Conservation (phyloP, 1,140 invertebrate species). For the Drosophila orena region DNA sequence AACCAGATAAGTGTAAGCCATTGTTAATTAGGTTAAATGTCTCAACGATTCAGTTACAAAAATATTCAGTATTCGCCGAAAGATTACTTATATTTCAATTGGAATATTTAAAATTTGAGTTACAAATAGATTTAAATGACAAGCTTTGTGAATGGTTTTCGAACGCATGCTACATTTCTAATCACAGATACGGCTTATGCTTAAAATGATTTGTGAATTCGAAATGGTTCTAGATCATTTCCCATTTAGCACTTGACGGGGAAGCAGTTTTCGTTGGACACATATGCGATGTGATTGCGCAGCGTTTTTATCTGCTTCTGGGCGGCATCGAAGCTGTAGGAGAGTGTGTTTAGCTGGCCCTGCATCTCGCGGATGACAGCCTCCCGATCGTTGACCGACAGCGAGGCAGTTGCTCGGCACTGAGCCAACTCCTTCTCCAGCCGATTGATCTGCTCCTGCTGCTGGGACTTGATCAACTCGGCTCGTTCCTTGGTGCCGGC, state of each 20-base stretch:
- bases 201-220: not conserved
- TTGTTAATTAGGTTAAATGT: no score
- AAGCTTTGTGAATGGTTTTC: not conserved
- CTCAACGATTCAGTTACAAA: no score
- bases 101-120: not conserved
- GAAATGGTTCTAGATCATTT: not conserved
- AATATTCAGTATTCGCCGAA: conserved; percentile 2
- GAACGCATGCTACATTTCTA: not conserved
- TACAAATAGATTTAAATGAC: conserved; percentile 9
- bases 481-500: conserved; percentile 88
- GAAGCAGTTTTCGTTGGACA: conserved; percentile 83
- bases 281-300: conserved; percentile 79
- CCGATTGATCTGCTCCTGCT: conserved; percentile 88
- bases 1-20: not conserved
- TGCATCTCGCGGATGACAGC: conserved; percentile 86
- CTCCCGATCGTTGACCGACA: conserved; percentile 88
- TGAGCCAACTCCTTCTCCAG: conserved; percentile 88
- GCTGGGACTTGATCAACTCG: conserved; percentile 87
- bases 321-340: conserved; percentile 82
- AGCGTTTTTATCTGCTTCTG: conserved; percentile 84
- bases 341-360: conserved; percentile 74
- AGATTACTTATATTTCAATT: conserved; percentile 1
- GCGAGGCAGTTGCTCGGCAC: conserved; percentile 87
- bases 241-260: conserved; percentile 73
- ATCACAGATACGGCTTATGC: not conserved